Conservation (phyloP, 1,140 invertebrate genomes). For the Oreohelix idahoensis region DNA sequence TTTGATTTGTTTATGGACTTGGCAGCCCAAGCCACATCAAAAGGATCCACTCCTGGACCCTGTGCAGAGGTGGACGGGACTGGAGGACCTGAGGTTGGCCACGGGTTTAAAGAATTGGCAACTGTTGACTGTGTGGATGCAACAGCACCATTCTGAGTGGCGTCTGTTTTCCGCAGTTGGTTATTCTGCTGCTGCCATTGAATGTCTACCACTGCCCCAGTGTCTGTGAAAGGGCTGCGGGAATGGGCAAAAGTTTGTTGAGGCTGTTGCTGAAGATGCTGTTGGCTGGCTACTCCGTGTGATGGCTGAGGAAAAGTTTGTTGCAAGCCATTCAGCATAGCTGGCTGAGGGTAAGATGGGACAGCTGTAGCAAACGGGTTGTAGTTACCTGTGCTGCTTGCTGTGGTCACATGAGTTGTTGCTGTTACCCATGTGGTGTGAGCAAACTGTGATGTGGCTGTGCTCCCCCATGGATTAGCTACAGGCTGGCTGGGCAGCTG, state of each 20-base stretch:
- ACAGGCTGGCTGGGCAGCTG: conserved; percentile 37
- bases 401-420: conserved; percentile 78
- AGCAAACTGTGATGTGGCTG: conserved; percentile 11
- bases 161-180: not conserved
- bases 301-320: conserved; percentile 12
- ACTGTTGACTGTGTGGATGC: conserved; percentile 30
- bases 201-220: not conserved
- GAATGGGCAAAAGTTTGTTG: not conserved
- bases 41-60: conserved; percentile 78
- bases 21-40: conserved; percentile 89
- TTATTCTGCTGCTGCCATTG: conserved; percentile 14
- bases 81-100: conserved; percentile 42
- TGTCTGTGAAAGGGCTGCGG: not conserved
- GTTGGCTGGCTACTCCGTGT: conserved; percentile 39
- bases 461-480: conserved; percentile 61
- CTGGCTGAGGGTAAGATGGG: conserved; percentile 43
- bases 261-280: not conserved
- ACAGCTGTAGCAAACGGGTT: conserved; percentile 51
- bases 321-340: conserved; percentile 43
- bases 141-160: conserved; percentile 38
- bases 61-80: conserved; percentile 57
- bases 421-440: conserved; percentile 7
- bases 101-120: conserved; percentile 23
- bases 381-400: conserved; percentile 68
- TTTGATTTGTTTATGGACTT: conserved; percentile 64